Conservation (phyloP, 2,113 vertebrate species). For the Hydrolagus affinis region DNA sequence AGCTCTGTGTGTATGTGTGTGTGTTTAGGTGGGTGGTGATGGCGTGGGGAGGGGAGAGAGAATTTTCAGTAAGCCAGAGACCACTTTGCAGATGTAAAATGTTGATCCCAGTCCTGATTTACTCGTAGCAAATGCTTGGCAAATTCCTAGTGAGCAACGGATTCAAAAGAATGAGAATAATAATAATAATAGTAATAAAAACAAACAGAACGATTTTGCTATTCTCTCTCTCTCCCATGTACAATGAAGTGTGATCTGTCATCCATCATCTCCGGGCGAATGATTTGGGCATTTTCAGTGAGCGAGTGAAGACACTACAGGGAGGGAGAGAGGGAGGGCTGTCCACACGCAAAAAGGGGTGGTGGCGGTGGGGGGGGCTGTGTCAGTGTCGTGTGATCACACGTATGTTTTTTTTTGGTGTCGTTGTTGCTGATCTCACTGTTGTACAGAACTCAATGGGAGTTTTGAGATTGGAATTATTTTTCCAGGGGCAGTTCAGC, state of each 20-base stretch:
- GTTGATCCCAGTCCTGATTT: neutral
- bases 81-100: no score
- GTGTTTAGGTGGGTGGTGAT: neutral
- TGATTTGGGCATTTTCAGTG: neutral
- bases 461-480: no score
- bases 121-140: neutral
- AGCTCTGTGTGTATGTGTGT: neutral
- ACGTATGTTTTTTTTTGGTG: no score
- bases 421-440: no score
- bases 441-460: no score
- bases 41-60: neutral
- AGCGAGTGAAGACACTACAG: neutral
- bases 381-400: no score
- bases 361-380: no score
- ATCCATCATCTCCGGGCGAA: neutral
- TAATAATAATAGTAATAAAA: neutral
- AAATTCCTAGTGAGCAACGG: neutral
- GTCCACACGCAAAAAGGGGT: no score
- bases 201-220: neutral
- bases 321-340: no score
- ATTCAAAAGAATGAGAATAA: no score
- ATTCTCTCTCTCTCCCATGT: neutral
- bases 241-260: neutral
- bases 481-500: no score
- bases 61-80: neutral